A percentile compares a stretch with the other conserved stretches of the same genome.
Conservation (phyloP, 2,797 vertebrate species). For the Spinus olivaceus region DNA sequence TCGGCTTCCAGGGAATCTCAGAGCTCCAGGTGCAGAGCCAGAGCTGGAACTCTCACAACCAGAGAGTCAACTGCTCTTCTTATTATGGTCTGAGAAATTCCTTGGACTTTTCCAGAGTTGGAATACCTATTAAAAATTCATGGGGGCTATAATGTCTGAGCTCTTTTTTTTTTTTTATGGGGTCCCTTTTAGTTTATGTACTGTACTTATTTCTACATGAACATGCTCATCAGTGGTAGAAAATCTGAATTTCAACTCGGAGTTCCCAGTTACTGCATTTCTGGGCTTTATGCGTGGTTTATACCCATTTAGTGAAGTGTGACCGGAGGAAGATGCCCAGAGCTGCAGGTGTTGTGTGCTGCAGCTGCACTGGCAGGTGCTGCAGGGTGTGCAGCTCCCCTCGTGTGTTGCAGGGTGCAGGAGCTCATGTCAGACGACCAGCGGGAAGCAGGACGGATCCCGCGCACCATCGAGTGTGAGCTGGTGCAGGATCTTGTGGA, state of each 20-base stretch:
- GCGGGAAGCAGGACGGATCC: constrained; percentile 92
- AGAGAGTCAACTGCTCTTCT: background rate
- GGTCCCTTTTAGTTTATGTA: background rate
- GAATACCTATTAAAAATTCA: background rate
- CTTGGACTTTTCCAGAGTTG: background rate
- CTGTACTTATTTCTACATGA: background rate
- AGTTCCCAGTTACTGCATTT: background rate
- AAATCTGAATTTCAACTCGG: background rate
- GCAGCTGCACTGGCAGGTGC: accelerated
- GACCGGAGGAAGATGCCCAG: background rate
- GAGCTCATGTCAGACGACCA: constrained; percentile 91
- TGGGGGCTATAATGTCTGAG: background rate
- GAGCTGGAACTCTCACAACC: background rate
- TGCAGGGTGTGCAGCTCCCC: accelerated
- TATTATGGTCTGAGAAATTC: background rate
- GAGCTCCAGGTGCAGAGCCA: background rate
- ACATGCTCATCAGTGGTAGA: background rate
- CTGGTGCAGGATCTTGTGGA: constrained; percentile 93
- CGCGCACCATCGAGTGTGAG: constrained; percentile 94
- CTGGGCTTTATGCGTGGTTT: accelerated
- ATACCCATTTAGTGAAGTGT: background rate
- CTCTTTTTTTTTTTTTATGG: background rate
- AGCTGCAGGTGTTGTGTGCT: background rate
- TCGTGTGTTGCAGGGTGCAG: constrained; percentile 81
- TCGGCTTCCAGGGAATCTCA: background rate